Percentiles rank a stretch among this genome's conserved stretches.
Conservation (phyloP, 2,888 invertebrate genomes). For the Andrena flavipes region DNA sequence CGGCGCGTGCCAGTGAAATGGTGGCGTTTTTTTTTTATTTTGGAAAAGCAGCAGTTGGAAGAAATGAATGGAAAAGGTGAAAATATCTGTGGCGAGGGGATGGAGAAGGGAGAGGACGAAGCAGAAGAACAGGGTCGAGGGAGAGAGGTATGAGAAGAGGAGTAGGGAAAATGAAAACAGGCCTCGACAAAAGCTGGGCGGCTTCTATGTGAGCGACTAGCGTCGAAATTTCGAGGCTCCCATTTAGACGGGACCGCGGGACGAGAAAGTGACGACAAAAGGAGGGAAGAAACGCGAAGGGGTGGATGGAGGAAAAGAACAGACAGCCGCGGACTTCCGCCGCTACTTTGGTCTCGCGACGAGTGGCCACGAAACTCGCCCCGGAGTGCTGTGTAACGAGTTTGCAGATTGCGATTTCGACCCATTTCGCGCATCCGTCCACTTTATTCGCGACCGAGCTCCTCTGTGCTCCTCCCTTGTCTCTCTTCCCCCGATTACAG, state of each 20-base stretch:
- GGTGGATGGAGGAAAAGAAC: slow-evolving; percentile 23
- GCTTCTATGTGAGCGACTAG: slow-evolving; percentile 3
- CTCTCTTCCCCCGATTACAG: neutral
- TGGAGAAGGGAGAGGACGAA: neutral
- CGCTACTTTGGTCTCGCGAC: slow-evolving; percentile 21
- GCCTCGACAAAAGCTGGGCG: slow-evolving; percentile 30
- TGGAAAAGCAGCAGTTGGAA: neutral
- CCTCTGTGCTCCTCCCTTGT: neutral
- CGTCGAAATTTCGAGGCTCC: slow-evolving; percentile 45
- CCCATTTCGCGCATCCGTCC: slow-evolving; percentile 20
- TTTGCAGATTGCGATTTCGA: slow-evolving; percentile 42
- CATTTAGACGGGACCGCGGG: slow-evolving; percentile 31
- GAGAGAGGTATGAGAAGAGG: neutral
- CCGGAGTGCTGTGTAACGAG: slow-evolving; percentile 37
- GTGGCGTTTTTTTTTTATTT: too few species aligned
- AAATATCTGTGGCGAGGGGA: neutral
- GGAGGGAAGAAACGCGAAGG: neutral
- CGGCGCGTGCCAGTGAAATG: neutral
- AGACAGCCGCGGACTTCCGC: slow-evolving; percentile 29
- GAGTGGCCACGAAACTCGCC: slow-evolving; percentile 17
- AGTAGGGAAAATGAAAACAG: slow-evolving; percentile 28
- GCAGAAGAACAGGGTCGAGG: neutral
- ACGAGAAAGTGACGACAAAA: slow-evolving; percentile 39
- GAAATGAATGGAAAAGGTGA: slow-evolving; percentile 15
- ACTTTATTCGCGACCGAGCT: slow-evolving; percentile 24